Percentiles rank a stretch among this genome's conserved stretches.
Evolutionary conservation across 2,113 vertebrate genomes (phyloP).

Genomic region (Pogona vitticeps): DNA sequence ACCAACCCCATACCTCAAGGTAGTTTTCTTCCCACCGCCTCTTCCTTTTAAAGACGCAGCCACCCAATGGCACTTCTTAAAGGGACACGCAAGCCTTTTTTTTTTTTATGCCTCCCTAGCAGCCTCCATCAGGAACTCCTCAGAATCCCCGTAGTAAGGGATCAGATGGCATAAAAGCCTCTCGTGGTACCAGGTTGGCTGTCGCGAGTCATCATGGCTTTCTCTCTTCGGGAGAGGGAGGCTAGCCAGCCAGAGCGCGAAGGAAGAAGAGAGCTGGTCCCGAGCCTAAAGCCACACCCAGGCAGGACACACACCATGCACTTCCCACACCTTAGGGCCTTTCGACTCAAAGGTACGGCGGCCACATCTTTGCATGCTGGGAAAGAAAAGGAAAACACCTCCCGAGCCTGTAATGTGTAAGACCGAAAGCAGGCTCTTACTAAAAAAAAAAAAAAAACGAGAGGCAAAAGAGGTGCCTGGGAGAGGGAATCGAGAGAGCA

Average conservation of each 20-base stretch:
- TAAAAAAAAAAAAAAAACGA: background rate
- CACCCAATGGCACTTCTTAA: constrained; percentile 21
- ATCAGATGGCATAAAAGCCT: background rate
- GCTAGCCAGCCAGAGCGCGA: no score
- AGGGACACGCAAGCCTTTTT: background rate
- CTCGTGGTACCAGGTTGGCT: background rate
- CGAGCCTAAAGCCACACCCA: background rate
- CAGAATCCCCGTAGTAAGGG: background rate
- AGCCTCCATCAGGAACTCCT: background rate
- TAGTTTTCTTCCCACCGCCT: constrained; percentile 59
- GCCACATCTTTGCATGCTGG: background rate
- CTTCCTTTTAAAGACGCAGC: constrained; percentile 54
- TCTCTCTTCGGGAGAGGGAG: no score
- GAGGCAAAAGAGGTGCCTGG: no score
- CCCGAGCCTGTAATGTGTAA: background rate
- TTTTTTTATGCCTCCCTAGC: background rate
- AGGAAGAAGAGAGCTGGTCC: no score
- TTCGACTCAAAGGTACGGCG: background rate
- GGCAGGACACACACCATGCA: background rate
- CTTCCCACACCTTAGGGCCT: constrained; percentile 3
- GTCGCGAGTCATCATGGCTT: background rate
- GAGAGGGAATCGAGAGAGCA: background rate
- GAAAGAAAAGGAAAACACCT: no score
- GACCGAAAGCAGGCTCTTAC: background rate
- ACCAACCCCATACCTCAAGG: constrained; percentile 52